Evolutionary conservation across 2,888 invertebrate genomes (phyloP).

Genomic region (Rhyacophila evoluta): DNA sequence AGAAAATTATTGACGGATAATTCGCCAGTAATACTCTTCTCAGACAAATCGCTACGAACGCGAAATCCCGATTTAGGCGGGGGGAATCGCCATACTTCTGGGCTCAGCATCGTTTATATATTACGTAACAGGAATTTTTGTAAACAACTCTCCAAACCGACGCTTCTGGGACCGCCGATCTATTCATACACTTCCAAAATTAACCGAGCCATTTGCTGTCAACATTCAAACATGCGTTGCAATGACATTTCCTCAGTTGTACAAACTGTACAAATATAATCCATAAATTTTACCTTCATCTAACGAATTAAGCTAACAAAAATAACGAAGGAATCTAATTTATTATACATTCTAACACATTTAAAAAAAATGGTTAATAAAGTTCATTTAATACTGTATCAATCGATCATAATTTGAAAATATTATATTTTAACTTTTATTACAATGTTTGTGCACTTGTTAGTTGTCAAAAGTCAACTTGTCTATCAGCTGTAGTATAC

Average conservation of each 20-base stretch:
- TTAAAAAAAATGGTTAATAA: too few relatives aligned
- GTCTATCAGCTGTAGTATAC: too few relatives aligned
- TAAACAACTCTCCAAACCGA: conserved; percentile 30
- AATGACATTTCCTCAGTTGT: background rate
- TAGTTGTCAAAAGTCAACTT: too few relatives aligned
- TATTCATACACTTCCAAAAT: conserved; percentile 35
- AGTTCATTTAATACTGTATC: too few relatives aligned
- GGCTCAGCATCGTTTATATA: conserved; percentile 67
- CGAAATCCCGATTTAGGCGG: conserved; percentile 58
- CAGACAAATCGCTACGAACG: conserved; percentile 8
- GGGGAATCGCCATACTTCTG: conserved; percentile 70
- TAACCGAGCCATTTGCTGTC: background rate
- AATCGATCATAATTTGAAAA: too few relatives aligned
- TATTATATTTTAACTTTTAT: too few relatives aligned
- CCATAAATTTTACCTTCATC: too few relatives aligned
- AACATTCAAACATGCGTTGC: background rate
- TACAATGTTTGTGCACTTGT: too few relatives aligned
- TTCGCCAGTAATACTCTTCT: conserved; percentile 31
- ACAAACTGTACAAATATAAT: too few relatives aligned
- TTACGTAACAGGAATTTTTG: conserved; percentile 43
- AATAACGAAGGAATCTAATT: too few relatives aligned
- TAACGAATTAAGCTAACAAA: too few relatives aligned
- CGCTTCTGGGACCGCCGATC: conserved; percentile 16
- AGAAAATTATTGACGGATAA: conserved; percentile 66
- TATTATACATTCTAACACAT: too few relatives aligned